Evolutionary conservation across 2,113 vertebrate genomes (phyloP), one percentile per base, ranked within the genome.

Genomic region (Oryzias woworae): DNA sequence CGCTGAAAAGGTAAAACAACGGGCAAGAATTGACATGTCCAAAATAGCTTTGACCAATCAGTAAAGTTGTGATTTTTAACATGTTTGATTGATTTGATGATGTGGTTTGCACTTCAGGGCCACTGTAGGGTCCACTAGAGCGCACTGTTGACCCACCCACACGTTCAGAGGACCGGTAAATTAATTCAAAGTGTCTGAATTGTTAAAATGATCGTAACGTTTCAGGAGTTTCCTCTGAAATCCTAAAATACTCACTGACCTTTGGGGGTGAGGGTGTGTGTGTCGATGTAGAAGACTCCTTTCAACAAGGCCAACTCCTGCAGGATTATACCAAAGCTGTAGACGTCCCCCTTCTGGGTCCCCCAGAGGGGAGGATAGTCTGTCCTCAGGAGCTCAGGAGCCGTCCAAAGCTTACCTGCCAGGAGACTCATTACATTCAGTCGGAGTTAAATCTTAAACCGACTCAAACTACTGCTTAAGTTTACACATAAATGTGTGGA

Each of bases 311-410:
- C 96, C 3, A 98, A 90, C 79, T 98, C 96, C 73, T 98, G 96
- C 48, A 98, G 89, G 81, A 98, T 94, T 83, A 98, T 93, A 0
- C 94, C 91, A 0, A 98, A 97, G 78, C 95, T 97, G 88, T 96
- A 97, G 0, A 96, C 83, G 0, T 98, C 96, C 0, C 95, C 95
- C 24, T 91, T 94, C 83, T 94, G 95, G 1, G 93, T 94, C 1
- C 96, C 94, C 0, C 89, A 83, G 0, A 82, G 76, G 0, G 83
- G 87, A 0, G 90, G 86, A 0, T 36, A 58, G 44, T 92, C 90
- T 74, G 84, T 84, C 41, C 94, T 72, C 69, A 96, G 82, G 58
- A 97, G 89, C 87, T 97, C 96, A 0, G 96, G 95, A 0, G 95
- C 91, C 0, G 93, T 96, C 96, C 96, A 98, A 48, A 96, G 74